Evolutionary conservation across 2,888 invertebrate genomes (phyloP).

Genomic region (Priocnemis perturbator): DNA sequence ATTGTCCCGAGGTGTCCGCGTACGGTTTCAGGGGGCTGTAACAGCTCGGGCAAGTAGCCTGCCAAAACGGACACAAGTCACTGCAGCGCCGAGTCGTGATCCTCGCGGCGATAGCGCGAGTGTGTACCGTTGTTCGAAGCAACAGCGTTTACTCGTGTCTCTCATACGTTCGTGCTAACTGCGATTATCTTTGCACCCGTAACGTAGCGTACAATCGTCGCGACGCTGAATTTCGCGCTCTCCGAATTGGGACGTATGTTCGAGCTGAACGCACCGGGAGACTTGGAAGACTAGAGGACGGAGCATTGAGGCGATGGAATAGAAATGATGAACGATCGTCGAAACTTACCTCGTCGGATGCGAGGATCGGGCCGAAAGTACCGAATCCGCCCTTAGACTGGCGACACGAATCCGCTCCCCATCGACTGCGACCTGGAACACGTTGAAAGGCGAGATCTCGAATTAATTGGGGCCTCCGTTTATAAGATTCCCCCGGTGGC

Average conservation of each 20-base stretch:
- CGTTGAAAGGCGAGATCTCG: constrained; percentile 50
- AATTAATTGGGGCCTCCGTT: too few species aligned
- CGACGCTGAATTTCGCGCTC: background rate
- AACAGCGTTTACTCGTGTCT: constrained; percentile 1
- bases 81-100: background rate
- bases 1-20: constrained; percentile 58
- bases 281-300: background rate
- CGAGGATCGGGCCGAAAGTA: constrained; percentile 30
- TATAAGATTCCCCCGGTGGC: background rate
- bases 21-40: constrained; percentile 16
- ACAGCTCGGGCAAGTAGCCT: constrained; percentile 26
- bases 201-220: background rate
- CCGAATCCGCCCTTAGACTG: constrained; percentile 78
- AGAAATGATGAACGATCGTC: background rate
- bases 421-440: constrained; percentile 83
- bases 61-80: background rate
- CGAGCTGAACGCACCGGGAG: background rate
- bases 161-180: too few species aligned
- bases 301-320: background rate
- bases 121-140: constrained; percentile 5
- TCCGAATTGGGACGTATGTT: background rate
- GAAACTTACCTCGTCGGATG: constrained; percentile 46
- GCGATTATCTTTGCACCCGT: background rate
- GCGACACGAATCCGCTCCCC: constrained; percentile 85
- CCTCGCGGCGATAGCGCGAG: background rate